Evolutionary conservation across 2,797 vertebrate species (phyloP), one percentile per base, ranked within the genome.

Genomic region (Epinephelus coioides): DNA sequence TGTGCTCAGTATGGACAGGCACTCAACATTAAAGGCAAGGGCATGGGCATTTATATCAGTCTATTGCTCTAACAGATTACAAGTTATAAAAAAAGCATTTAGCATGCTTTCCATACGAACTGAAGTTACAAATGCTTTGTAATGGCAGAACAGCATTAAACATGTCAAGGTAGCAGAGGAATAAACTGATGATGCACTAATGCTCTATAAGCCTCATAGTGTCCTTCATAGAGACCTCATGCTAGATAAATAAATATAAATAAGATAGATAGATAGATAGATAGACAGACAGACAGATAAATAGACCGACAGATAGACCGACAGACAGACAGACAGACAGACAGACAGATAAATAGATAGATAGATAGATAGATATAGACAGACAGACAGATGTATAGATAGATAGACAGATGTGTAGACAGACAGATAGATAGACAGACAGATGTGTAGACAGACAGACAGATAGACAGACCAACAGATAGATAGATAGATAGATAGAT

Each of bases 401-500:
- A 23, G 23, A 23, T 2, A 2, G 2, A 23, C 23, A 23, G 23
- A 23, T 23, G 2, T 2, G 2, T 23, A 23, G 23, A 23, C 23
- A 23, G 23, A 23, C 23, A 23, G 23, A 23, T 2, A 23, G 23
- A 23, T 0, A 23, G 23, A 23, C 23, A 2, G 2, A 23, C 23
- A 23, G 23, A 23, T 23, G 2, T 2, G 2, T 23, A 23, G 23
- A 25, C 0, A 0, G 2, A 25, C 0, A 25, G 23, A 25, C 0
- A 25, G 23, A 25, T 2, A 25, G 23, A 25, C 2, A 25, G 23
- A 25, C 2, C 2, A 0, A 25, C 0, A 25, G 23, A 25, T 2
- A 25, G 23, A 25, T 2, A 25, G 23, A 25, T 2, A 25, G 23
- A 25, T 2, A 25, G 2, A 25, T 25, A 25, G 23, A 25, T 25